phyloP scores from a whole-genome alignment of 2,888 invertebrate species.

The Drosophila merina region DNA sequence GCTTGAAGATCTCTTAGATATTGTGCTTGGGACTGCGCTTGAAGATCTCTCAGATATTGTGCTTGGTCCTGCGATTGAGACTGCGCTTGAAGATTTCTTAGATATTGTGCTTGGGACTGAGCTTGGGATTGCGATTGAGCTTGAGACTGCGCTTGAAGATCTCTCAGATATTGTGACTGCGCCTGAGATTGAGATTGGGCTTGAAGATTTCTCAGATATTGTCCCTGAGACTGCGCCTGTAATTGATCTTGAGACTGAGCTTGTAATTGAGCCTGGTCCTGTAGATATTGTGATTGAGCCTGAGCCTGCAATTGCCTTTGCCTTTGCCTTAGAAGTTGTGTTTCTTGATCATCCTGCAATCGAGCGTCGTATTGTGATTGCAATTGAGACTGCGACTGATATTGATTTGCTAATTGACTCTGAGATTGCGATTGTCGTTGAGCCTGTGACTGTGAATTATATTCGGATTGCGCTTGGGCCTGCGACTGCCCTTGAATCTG shows the following conservation, averaged over 20 bases:
- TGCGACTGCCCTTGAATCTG: not conserved
- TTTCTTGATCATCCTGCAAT: too few species aligned
- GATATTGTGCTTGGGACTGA: not conserved
- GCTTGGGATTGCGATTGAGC: not conserved
- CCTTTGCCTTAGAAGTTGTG: too few species aligned
- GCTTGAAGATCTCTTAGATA: not conserved
- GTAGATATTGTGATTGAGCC: too few species aligned
- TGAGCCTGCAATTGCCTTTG: too few species aligned
- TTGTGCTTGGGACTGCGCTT: not conserved
- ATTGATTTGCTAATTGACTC: not conserved
- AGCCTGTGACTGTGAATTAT: not conserved
- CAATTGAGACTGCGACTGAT: not conserved
- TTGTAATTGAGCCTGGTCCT: too few species aligned
- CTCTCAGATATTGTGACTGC: too few species aligned
- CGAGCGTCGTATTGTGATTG: not conserved
- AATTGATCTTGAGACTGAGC: not conserved
- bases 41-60: not conserved
- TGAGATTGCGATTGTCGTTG: not conserved
- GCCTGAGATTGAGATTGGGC: not conserved
- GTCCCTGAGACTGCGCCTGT: not conserved
- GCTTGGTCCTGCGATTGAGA: not conserved
- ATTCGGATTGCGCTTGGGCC: not conserved
- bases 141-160: not conserved
- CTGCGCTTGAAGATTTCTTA: too few species aligned
- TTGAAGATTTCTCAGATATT: not conserved